phyloP scores from a whole-genome alignment of 2,797 vertebrate species.

The Chelmon rostratus region DNA sequence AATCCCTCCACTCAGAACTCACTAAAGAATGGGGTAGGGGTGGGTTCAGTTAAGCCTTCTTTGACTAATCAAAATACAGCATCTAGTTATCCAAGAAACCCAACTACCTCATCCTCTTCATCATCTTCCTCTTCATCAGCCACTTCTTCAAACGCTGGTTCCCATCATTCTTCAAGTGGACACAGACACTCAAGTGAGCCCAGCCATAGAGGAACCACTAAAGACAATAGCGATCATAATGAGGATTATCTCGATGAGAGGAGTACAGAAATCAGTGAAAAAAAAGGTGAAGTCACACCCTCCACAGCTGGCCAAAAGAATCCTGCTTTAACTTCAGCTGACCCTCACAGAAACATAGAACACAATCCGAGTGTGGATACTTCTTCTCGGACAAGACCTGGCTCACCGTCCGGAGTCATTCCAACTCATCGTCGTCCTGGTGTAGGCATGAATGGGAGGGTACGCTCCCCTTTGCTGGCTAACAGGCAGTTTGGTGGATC shows the following conservation, averaged over 20 bases:
- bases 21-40: slow-evolving; percentile 68
- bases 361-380: slow-evolving; percentile 67
- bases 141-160: slow-evolving; percentile 52
- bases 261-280: slow-evolving; percentile 60
- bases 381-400: slow-evolving; percentile 59
- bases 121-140: slow-evolving; percentile 42
- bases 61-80: slow-evolving; percentile 62
- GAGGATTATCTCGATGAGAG: slow-evolving; percentile 67
- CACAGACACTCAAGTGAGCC: slow-evolving; percentile 60
- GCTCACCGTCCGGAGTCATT: slow-evolving; percentile 58
- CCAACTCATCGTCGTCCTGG: slow-evolving; percentile 66
- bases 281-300: slow-evolving; percentile 63
- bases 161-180: slow-evolving; percentile 62
- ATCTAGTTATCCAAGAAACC: slow-evolving; percentile 59
- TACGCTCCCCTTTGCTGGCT: slow-evolving; percentile 72
- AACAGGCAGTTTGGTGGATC: slow-evolving; percentile 79
- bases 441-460: slow-evolving; percentile 73
- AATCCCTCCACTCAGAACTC: slow-evolving; percentile 69
- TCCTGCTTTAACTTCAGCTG: slow-evolving; percentile 61
- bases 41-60: slow-evolving; percentile 64
- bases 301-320: slow-evolving; percentile 65
- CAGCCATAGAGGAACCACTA: slow-evolving; percentile 56
- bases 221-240: slow-evolving; percentile 58
- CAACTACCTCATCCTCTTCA: slow-evolving; percentile 54
- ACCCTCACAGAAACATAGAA: slow-evolving; percentile 66